Conservation (phyloP, 1,140 invertebrate species). For the Berghia stephanieae region DNA sequence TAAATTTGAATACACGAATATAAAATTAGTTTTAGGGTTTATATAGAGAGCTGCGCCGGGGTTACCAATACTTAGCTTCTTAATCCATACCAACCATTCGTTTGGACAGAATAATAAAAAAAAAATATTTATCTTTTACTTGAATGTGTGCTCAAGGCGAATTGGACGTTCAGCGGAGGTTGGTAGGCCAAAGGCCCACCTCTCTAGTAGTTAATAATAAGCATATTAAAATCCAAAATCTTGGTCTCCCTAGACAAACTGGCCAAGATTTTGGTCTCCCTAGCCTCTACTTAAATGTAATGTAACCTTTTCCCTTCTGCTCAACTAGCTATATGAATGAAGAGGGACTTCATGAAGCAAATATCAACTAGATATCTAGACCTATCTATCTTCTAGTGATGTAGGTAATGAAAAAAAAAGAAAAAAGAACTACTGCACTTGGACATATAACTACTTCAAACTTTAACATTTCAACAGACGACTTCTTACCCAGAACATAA, state of each 20-base stretch:
- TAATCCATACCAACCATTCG: not conserved
- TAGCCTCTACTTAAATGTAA: too few species aligned
- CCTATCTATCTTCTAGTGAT: not conserved
- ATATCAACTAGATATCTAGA: not conserved
- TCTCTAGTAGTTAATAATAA: too few species aligned
- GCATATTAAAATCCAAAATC: too few species aligned
- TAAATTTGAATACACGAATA: not conserved
- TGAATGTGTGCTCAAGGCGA: too few species aligned
- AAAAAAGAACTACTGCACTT: slow-evolving; percentile 56
- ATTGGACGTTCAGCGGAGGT: too few species aligned
- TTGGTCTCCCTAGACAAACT: too few species aligned
- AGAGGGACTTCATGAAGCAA: not conserved
- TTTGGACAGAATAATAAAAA: not conserved
- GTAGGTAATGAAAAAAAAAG: not conserved
- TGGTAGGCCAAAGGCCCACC: too few species aligned
- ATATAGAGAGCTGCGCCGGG: too few species aligned
- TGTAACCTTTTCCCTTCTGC: not conserved
- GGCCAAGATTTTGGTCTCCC: too few species aligned
- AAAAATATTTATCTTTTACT: not conserved
- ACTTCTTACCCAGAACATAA: slow-evolving; percentile 92
- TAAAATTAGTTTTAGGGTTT: not conserved
- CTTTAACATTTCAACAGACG: too few species aligned
- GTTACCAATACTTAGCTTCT: not conserved
- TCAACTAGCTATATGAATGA: not conserved
- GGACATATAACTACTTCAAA: too few species aligned